phyloP scores from a whole-genome alignment of 1,140 invertebrate genomes.

The Apis dorsata region DNA sequence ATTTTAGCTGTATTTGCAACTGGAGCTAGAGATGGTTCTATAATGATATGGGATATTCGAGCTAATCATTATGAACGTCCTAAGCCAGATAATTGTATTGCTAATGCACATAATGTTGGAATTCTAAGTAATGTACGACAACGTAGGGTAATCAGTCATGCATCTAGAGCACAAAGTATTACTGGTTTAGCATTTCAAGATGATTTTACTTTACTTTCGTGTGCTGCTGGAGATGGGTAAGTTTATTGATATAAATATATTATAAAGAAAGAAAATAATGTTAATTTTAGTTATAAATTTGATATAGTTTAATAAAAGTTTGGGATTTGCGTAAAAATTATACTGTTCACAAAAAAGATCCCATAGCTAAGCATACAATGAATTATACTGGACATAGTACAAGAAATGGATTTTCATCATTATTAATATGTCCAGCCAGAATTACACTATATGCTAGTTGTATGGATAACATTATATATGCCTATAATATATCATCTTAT shows the following conservation, averaged over 20 bases:
- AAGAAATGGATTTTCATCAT: slow-evolving; percentile 88
- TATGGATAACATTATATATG: slow-evolving; percentile 92
- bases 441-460: slow-evolving; percentile 91
- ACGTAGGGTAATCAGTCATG: slow-evolving; percentile 70
- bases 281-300: background rate
- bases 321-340: slow-evolving; percentile 94
- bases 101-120: slow-evolving; percentile 82
- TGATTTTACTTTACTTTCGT: slow-evolving; percentile 87
- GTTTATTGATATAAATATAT: slow-evolving; percentile 11
- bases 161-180: slow-evolving; percentile 82
- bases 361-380: slow-evolving; percentile 86
- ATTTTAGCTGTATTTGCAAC: slow-evolving; percentile 88
- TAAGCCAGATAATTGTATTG: slow-evolving; percentile 84
- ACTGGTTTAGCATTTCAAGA: slow-evolving; percentile 91
- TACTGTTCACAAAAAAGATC: slow-evolving; percentile 84
- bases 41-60: slow-evolving; percentile 91
- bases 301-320: slow-evolving; percentile 86
- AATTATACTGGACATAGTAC: slow-evolving; percentile 86
- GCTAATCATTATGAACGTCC: slow-evolving; percentile 78
- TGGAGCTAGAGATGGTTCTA: slow-evolving; percentile 90
- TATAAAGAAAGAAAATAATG: background rate
- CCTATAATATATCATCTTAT: slow-evolving; percentile 89
- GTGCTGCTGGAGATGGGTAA: slow-evolving; percentile 90
- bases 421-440: slow-evolving; percentile 85
- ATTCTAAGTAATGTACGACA: slow-evolving; percentile 78